phyloP scores from a whole-genome alignment of 2,797 vertebrate genomes.

The Parauchenoglanis punctatus region DNA sequence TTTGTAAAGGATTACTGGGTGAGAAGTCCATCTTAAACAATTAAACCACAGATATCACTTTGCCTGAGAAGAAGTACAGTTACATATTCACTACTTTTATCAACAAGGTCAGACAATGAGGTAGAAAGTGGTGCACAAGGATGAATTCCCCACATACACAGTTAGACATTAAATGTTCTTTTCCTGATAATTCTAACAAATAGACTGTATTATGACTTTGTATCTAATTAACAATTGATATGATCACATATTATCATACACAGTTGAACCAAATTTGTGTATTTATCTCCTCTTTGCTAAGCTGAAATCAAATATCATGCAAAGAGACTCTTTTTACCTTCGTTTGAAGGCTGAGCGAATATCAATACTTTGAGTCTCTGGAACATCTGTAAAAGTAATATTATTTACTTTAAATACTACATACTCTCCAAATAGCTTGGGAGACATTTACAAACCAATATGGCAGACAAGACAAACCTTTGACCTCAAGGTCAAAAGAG shows the following conservation, averaged over 20 bases:
- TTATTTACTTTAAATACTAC: slow-evolving; percentile 2
- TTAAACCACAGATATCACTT: slow-evolving; percentile 29
- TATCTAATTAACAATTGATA: not conserved
- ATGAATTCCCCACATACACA: not conserved
- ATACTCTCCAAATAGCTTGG: not conserved
- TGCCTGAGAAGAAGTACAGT: slow-evolving; percentile 20
- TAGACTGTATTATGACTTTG: not conserved
- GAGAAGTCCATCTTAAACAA: slow-evolving; percentile 51
- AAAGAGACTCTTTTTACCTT: slow-evolving; percentile 83
- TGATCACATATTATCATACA: too few relatives aligned
- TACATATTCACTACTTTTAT: not conserved
- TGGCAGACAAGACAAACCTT: slow-evolving; percentile 78
- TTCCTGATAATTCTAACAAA: not conserved
- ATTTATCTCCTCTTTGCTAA: not conserved
- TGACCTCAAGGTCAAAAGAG: slow-evolving; percentile 94
- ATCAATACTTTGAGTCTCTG: slow-evolving; percentile 84
- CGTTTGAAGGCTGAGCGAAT: slow-evolving; percentile 99
- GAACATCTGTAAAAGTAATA: slow-evolving; percentile 73
- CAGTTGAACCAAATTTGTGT: not conserved
- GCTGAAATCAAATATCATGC: not conserved
- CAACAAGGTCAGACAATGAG: not conserved
- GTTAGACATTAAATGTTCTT: not conserved
- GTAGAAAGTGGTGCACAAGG: not conserved
- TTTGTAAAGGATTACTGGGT: slow-evolving; percentile 56
- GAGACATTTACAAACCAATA: not conserved